phyloP scores from a whole-genome alignment of 1,140 invertebrate species.

The Bicyclus anynana region DNA sequence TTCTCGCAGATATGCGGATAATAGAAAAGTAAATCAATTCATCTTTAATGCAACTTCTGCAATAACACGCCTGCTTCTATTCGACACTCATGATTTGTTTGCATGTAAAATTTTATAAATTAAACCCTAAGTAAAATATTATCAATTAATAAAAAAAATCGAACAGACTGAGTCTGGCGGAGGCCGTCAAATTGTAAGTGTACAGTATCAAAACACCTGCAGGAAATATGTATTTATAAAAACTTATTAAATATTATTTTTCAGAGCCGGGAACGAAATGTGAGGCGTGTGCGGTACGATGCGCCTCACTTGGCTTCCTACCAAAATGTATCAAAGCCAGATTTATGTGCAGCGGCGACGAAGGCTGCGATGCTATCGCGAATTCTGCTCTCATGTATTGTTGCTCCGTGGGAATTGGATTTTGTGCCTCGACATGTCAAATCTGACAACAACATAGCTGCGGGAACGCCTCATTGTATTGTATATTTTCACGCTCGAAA shows the following conservation, averaged over 20 bases:
- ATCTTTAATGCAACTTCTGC: too few species aligned
- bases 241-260: conserved; percentile 21
- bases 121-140: too few species aligned
- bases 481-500: conserved; percentile 4
- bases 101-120: too few species aligned
- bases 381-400: conserved; percentile 39
- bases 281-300: conserved; percentile 22
- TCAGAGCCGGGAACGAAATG: conserved; percentile 25
- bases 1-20: too few species aligned
- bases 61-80: too few species aligned
- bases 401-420: conserved; percentile 53
- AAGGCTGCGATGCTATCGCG: conserved; percentile 64
- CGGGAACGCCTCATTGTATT: conserved; percentile 3
- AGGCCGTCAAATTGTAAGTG: too few species aligned
- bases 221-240: too few species aligned
- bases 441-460: conserved; percentile 27
- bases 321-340: conserved; percentile 74
- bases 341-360: conserved; percentile 68
- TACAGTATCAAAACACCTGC: too few species aligned
- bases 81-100: too few species aligned
- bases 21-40: too few species aligned
- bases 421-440: conserved; percentile 38
- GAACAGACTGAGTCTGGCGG: too few species aligned
- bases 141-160: too few species aligned
- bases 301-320: conserved; percentile 61